These are phyloP conservation scores for Lasius fuliginosus DNA, from an alignment of 2,888 invertebrate species.

Conservation along the genomic window DNA sequence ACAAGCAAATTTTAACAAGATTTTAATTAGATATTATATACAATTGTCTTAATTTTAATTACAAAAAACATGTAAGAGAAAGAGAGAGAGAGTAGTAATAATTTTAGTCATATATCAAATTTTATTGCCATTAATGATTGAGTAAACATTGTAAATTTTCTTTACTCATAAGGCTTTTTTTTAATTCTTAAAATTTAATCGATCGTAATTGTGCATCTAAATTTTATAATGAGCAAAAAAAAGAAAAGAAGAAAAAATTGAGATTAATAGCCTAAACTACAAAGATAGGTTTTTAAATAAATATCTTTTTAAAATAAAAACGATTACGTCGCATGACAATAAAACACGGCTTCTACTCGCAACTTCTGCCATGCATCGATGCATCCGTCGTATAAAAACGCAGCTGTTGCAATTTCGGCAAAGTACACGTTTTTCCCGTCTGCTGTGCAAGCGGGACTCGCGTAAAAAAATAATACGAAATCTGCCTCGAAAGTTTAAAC, in stretches of 20 bases:
- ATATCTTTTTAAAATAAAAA: neutral
- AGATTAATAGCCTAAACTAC: neutral
- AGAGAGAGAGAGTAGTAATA: constrained; percentile 13
- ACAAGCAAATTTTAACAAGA: neutral
- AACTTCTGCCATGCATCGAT: constrained; percentile 35
- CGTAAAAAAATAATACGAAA: constrained; percentile 29
- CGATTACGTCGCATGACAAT: neutral
- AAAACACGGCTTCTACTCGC: constrained; percentile 17
- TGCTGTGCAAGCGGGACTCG: neutral
- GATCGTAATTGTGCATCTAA: neutral
- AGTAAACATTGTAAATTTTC: neutral
- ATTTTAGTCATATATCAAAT: neutral
- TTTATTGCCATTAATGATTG: neutral
- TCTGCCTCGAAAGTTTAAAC: constrained; percentile 24
- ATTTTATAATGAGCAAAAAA: neutral
- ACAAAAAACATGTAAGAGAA: neutral
- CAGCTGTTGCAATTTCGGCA: neutral
- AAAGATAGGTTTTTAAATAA: neutral
- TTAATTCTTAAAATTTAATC: neutral
- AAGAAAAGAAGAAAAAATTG: neutral
- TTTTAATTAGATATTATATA: constrained; percentile 2
- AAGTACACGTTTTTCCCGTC: neutral
- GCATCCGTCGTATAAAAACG: constrained; percentile 2
- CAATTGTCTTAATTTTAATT: neutral
- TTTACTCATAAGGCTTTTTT: neutral